Evolutionary conservation across 2,888 invertebrate genomes (phyloP).

Genomic region (Sarcophaga rosellei): DNA sequence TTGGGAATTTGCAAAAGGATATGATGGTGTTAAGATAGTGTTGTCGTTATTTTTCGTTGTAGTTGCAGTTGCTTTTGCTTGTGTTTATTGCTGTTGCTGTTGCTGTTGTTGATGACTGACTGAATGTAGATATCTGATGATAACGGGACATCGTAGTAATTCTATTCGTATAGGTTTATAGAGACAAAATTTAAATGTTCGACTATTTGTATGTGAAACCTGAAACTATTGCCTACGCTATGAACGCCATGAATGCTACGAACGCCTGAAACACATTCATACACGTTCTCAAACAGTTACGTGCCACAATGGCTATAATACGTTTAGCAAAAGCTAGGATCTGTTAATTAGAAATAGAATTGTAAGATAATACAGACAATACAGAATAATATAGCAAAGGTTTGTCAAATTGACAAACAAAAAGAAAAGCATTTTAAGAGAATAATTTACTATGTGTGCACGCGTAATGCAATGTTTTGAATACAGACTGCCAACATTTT

Average conservation of each 20-base stretch:
- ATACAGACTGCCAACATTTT: too few species aligned
- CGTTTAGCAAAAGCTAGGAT: background rate
- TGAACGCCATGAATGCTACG: background rate
- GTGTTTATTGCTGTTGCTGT: background rate
- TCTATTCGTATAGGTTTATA: background rate
- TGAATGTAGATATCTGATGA: background rate
- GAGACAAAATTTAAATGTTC: background rate
- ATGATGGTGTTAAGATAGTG: background rate
- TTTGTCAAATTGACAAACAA: too few species aligned
- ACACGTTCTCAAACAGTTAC: background rate
- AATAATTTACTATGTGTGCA: too few species aligned
- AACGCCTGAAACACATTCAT: background rate
- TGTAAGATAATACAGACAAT: background rate
- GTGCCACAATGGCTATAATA: background rate
- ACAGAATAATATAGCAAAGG: background rate
- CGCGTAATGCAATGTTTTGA: too few species aligned
- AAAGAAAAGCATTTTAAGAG: too few species aligned
- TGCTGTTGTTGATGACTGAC: background rate
- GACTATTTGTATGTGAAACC: background rate
- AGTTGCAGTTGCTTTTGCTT: background rate
- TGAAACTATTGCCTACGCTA: background rate
- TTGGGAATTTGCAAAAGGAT: background rate
- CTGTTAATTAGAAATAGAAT: background rate
- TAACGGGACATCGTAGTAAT: background rate
- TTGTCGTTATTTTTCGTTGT: background rate